Conservation (phyloP, 2,888 invertebrate genomes). For the Tipula unca region DNA sequence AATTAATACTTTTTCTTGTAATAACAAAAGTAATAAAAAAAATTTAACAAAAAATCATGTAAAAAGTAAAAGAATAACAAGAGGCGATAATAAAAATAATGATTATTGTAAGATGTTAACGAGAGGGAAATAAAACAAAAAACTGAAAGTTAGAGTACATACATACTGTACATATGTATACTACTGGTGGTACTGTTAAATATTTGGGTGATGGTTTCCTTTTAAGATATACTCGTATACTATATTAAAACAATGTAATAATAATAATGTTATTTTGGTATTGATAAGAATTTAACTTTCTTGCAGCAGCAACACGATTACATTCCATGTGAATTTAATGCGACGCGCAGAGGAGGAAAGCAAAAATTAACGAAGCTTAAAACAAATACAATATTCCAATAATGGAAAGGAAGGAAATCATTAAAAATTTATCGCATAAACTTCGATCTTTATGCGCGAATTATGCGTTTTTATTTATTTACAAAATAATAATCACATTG, state of each 20-base stretch:
- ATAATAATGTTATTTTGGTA: background rate
- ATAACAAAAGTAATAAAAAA: background rate
- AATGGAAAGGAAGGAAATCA: background rate
- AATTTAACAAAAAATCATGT: background rate
- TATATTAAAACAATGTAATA: background rate
- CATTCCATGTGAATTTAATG: background rate
- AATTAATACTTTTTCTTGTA: background rate
- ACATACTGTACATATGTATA: background rate
- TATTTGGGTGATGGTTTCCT: background rate
- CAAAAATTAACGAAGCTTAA: background rate
- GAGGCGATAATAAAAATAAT: background rate
- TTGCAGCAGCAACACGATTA: background rate
- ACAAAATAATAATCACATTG: background rate
- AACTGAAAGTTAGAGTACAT: background rate
- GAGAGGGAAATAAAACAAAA: background rate
- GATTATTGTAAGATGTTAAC: constrained; percentile 14
- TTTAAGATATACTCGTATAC: background rate
- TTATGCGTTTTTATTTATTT: background rate
- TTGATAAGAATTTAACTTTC: background rate
- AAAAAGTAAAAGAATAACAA: background rate
- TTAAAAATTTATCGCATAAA: background rate
- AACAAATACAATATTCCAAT: background rate
- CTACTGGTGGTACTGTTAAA: background rate
- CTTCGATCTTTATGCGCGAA: background rate
- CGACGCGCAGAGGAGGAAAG: background rate